These are phyloP conservation scores for Abrostola tripartita DNA, from an alignment of 2,888 invertebrate genomes.

Conservation along the genomic window DNA sequence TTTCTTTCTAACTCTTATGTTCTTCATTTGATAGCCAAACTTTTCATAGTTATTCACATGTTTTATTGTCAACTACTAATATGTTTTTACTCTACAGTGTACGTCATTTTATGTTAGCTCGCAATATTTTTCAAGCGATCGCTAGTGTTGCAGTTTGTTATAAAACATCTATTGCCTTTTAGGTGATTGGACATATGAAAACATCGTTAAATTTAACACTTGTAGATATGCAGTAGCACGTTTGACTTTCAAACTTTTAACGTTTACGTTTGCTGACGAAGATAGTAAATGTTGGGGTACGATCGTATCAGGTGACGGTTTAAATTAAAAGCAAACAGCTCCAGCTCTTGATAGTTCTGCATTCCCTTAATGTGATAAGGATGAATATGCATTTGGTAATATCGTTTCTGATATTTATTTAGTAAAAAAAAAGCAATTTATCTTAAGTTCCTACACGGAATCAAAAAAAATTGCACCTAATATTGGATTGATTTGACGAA, in stretches of 20 bases:
- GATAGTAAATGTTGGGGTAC: conserved; percentile 42
- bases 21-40: too few relatives aligned
- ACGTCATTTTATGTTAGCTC: conserved; percentile 31
- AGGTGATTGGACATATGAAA: conserved; percentile 70
- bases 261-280: conserved; percentile 56
- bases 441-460: too few relatives aligned
- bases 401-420: not conserved
- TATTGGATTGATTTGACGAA: too few relatives aligned
- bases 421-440: too few relatives aligned
- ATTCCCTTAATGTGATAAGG: not conserved
- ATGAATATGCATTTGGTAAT: not conserved
- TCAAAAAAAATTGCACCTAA: too few relatives aligned
- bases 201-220: conserved; percentile 63
- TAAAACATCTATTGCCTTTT: conserved; percentile 63
- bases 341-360: conserved; percentile 31
- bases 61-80: conserved; percentile 31
- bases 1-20: too few relatives aligned
- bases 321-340: conserved; percentile 70
- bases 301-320: conserved; percentile 54
- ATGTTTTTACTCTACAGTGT: conserved; percentile 28
- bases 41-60: too few relatives aligned
- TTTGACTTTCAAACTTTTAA: conserved; percentile 63
- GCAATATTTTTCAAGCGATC: conserved; percentile 31
- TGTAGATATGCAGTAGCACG: conserved; percentile 74
- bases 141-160: conserved; percentile 37